These are phyloP conservation scores for Alligator sinensis DNA, from an alignment of 2,113 vertebrate species.

Conservation along the genomic window DNA sequence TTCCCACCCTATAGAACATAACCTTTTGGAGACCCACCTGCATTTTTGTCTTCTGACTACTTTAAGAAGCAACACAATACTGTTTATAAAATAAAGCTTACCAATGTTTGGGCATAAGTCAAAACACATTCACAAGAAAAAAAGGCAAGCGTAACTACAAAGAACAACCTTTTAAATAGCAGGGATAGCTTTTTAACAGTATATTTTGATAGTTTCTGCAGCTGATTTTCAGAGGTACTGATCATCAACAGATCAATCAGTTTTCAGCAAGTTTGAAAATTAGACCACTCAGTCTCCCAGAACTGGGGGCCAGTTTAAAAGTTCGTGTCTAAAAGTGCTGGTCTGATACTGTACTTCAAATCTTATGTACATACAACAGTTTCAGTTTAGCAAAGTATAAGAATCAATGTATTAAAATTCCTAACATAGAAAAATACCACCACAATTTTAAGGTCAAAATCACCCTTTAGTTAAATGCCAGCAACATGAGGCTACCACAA, in stretches of 20 bases:
- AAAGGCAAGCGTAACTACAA: background rate
- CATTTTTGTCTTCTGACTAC: background rate
- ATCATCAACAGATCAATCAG: background rate
- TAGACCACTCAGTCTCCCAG: background rate
- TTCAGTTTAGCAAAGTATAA: background rate
- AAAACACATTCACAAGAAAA: background rate
- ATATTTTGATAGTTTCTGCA: background rate
- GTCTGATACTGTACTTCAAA: background rate
- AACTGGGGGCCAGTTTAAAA: background rate
- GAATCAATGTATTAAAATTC: background rate
- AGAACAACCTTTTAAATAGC: background rate
- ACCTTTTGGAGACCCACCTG: background rate
- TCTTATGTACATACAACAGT: background rate
- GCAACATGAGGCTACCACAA: background rate
- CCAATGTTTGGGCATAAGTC: background rate
- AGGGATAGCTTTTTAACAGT: too few species aligned
- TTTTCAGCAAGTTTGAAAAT: background rate
- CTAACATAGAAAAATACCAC: accelerated
- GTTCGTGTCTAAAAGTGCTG: background rate
- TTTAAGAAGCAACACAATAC: background rate
- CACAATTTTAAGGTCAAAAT: too few species aligned
- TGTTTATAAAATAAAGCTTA: background rate
- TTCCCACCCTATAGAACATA: background rate
- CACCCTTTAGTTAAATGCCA: background rate
- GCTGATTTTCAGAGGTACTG: background rate